phyloP scores from a whole-genome alignment of 2,888 invertebrate genomes.

The Caenorhabditis drosophilae region DNA sequence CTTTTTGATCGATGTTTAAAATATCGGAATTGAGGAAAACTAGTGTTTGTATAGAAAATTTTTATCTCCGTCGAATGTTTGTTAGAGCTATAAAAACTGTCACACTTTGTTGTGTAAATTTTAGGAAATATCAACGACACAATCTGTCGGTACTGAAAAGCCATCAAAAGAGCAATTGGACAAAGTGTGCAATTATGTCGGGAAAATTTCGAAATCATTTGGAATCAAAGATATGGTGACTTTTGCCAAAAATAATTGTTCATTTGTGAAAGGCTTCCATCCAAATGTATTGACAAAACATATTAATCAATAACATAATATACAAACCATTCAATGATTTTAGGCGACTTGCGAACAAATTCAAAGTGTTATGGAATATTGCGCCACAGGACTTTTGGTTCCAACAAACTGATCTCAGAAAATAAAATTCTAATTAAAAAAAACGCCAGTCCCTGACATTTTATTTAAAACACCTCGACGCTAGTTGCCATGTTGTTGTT shows the following conservation, averaged over 20 bases:
- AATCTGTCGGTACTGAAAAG: too few species aligned
- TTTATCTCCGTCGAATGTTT: slow-evolving; percentile 4
- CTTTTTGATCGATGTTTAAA: background rate
- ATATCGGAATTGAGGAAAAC: too few species aligned
- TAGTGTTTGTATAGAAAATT: background rate
- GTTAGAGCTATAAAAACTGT: slow-evolving; percentile 1
- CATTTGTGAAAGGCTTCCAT: slow-evolving; percentile 37
- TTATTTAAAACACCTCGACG: too few species aligned
- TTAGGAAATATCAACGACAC: too few species aligned
- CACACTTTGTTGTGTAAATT: too few species aligned
- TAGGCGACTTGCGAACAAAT: slow-evolving; percentile 46
- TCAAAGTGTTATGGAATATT: slow-evolving; percentile 34
- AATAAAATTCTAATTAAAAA: too few species aligned
- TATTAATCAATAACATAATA: too few species aligned
- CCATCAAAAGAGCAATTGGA: slow-evolving; percentile 34
- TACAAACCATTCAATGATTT: too few species aligned
- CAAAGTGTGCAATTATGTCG: slow-evolving; percentile 33
- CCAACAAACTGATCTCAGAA: slow-evolving; percentile 1
- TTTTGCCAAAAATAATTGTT: slow-evolving; percentile 42
- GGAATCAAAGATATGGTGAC: slow-evolving; percentile 40
- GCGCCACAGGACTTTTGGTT: slow-evolving; percentile 14
- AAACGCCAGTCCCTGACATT: too few species aligned
- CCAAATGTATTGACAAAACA: slow-evolving; percentile 25
- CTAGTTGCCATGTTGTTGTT: too few species aligned
- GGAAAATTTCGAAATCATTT: slow-evolving; percentile 32